A percentile compares a stretch with the other conserved stretches of the same genome.
Conservation (phyloP, 2,888 invertebrate genomes). For the Ectobius pallidus region DNA sequence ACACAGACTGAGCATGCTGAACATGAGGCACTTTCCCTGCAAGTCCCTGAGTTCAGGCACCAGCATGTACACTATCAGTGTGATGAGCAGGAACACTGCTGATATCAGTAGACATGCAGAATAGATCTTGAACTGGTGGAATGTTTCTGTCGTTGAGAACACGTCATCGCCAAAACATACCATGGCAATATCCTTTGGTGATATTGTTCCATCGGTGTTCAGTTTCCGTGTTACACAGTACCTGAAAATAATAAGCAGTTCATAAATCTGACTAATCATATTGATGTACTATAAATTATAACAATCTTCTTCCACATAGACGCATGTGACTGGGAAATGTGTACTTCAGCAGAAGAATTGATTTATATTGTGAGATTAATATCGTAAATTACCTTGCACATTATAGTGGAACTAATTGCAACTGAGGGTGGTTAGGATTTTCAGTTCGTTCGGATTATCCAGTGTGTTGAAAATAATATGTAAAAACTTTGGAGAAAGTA, state of each 20-base stretch:
- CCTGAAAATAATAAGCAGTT: conserved; percentile 47
- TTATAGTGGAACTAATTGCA: too few species aligned
- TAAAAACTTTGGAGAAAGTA: too few species aligned
- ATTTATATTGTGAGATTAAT: too few species aligned
- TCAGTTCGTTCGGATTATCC: too few species aligned
- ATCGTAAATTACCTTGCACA: too few species aligned
- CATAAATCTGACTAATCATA: not conserved
- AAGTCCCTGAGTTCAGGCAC: conserved; percentile 67
- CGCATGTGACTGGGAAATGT: too few species aligned
- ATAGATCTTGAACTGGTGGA: conserved; percentile 40
- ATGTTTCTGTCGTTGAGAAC: not conserved
- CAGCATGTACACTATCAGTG: conserved; percentile 64
- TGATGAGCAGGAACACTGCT: conserved; percentile 63
- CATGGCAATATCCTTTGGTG: conserved; percentile 48
- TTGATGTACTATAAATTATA: too few species aligned
- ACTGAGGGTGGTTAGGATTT: too few species aligned
- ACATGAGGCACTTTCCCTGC: conserved; percentile 70
- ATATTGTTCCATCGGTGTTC: conserved; percentile 35
- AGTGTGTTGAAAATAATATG: too few species aligned
- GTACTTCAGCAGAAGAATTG: too few species aligned
- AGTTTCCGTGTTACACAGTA: conserved; percentile 50
- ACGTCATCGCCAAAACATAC: conserved; percentile 50
- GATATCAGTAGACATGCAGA: conserved; percentile 56
- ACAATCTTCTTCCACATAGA: too few species aligned
- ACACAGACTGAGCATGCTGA: conserved; percentile 64